Evolutionary conservation across 2,888 invertebrate species (phyloP), one percentile per base, ranked within the genome.

Genomic region (Eristalis arbustorum): DNA sequence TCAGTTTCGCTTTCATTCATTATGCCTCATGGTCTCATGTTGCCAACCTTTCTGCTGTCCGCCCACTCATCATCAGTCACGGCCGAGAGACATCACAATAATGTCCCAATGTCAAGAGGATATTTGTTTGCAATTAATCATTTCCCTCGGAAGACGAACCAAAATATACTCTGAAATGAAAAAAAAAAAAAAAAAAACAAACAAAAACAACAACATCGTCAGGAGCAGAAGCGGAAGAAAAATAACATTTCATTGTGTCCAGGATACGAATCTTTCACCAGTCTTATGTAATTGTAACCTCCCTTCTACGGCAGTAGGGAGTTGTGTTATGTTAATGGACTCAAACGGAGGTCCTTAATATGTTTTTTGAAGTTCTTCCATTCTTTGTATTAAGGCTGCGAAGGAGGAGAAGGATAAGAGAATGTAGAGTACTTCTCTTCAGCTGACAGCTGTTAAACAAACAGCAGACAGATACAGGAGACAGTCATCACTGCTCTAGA

Each of bases 61-160:
- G 40, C 37, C 66, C 59, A 59, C 40, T 56, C n/a, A 40, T 22
- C 37, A 75, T 67, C 59, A 25, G 67, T 75, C 57, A 75, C 42
- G 61, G 59, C 59, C 59, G 40, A 18, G 75, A 31, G 61, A 40
- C 59, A 75, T 67, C 40, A 61, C 66, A 75, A 75, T 72, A 61
- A 75, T 67, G 75, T 75, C 59, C 67, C 75, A 75, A 75, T 75
- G 75, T 75, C 75, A 75, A 40, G 75, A 75, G 40, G 66, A 67
- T 67, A 75, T 67, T 75, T 75, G 75, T 75, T 75, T 75, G 75
- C 75, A 75, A 75, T 75, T 75, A 75, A 75, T 75, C 75, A 75
- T 67, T 61, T 62, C 23, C 40, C n/a, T 23, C 67, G 56, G 56
- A 75, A 67, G 40, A 23, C 13, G 28, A 13, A 23, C 25, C 40